Conservation (phyloP, 2,113 vertebrate species). For the Plestiodon gilberti region DNA sequence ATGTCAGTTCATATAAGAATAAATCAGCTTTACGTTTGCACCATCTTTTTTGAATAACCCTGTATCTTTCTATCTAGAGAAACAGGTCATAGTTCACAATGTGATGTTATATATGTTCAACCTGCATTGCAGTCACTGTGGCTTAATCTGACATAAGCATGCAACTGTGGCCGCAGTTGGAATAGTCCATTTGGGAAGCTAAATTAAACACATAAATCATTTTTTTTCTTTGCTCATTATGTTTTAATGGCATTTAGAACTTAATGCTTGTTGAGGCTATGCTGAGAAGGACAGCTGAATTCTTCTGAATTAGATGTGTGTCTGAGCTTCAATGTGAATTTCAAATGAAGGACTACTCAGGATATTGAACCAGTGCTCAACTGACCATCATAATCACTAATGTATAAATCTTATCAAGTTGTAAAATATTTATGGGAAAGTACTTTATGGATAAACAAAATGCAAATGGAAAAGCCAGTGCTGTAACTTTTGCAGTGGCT, state of each 20-base stretch:
- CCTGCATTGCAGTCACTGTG: background rate
- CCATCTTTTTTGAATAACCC: too few relatives aligned
- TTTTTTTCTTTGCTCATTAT: background rate
- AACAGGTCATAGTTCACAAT: background rate
- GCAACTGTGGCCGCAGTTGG: background rate
- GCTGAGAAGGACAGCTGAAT: conserved; percentile 41
- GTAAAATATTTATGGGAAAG: background rate
- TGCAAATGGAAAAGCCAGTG: background rate
- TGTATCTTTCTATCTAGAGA: background rate
- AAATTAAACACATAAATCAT: background rate
- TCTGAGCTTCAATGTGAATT: conserved; percentile 23
- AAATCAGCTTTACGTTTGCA: too few relatives aligned
- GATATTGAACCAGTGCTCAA: background rate
- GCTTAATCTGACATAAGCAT: background rate
- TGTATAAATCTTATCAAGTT: conserved; percentile 1
- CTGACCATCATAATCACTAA: background rate
- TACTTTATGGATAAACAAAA: conserved; percentile 3
- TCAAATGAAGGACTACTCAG: background rate
- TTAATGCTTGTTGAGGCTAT: conserved; percentile 37
- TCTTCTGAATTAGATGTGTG: conserved; percentile 14
- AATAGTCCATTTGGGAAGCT: background rate
- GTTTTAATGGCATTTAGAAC: conserved; percentile 30
- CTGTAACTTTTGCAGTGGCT: accelerated
- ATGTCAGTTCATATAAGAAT: too few relatives aligned
- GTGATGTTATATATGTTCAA: background rate